These are phyloP conservation scores for Thelaira solivaga DNA, from an alignment of 2,888 invertebrate genomes.

Conservation along the genomic window DNA sequence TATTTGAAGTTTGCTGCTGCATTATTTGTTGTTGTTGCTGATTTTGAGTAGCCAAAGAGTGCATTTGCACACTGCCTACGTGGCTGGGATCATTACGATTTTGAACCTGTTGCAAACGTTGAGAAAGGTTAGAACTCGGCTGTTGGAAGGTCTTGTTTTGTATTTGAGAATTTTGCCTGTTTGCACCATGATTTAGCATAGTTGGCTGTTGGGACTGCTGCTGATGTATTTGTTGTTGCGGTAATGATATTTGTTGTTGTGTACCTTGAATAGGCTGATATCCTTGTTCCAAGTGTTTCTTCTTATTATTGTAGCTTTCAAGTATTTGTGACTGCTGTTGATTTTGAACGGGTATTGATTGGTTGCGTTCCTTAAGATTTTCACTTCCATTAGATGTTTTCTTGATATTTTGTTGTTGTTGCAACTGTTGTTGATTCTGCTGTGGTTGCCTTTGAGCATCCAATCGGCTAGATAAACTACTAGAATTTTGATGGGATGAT, in stretches of 20 bases:
- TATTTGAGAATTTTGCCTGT: conserved; percentile 42
- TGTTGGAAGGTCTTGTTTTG: conserved; percentile 43
- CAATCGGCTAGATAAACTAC: conserved; percentile 49
- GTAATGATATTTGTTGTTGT: conserved; percentile 20
- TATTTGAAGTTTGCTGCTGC: conserved; percentile 66
- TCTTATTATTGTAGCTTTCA: conserved; percentile 46
- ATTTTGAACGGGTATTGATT: neutral
- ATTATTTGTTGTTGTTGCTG: conserved; percentile 66
- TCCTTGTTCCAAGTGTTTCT: conserved; percentile 61
- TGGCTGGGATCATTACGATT: conserved; percentile 76
- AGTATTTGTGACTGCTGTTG: conserved; percentile 51
- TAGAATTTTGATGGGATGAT: neutral
- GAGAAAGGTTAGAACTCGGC: conserved; percentile 70
- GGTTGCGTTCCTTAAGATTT: conserved; percentile 25
- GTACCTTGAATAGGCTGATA: conserved; percentile 47
- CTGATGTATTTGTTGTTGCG: conserved; percentile 41
- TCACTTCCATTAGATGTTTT: neutral
- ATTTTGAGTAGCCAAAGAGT: conserved; percentile 74
- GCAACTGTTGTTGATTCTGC: conserved; percentile 12
- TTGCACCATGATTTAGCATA: conserved; percentile 40
- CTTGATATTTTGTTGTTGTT: conserved; percentile 22
- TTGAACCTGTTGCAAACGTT: conserved; percentile 74
- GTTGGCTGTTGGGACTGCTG: conserved; percentile 38
- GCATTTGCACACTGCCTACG: conserved; percentile 77
- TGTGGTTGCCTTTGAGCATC: conserved; percentile 49